Evolutionary conservation across 2,888 invertebrate genomes (phyloP).

Genomic region (Entomobrya multifasciata): DNA sequence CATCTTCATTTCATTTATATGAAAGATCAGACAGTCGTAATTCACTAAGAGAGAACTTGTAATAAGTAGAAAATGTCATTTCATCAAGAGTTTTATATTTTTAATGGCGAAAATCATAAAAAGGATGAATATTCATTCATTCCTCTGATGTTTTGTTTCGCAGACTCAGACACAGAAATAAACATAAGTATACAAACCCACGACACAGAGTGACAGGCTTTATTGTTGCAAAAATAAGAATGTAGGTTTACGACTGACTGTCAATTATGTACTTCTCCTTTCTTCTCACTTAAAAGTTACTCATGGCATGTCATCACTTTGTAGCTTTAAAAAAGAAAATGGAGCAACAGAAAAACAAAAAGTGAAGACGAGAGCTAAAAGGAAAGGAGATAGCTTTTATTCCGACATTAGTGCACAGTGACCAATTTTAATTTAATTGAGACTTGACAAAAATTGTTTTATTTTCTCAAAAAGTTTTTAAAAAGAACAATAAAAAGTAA

Average conservation of each 20-base stretch:
- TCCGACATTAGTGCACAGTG: not conserved
- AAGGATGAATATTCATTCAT: not conserved
- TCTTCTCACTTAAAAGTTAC: slow-evolving; percentile 8
- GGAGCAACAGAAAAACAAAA: not conserved
- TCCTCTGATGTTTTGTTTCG: not conserved
- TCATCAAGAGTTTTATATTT: not conserved
- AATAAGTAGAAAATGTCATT: not conserved
- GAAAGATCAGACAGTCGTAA: not conserved
- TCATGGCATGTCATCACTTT: not conserved
- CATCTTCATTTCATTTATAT: not conserved
- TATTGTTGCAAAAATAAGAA: slow-evolving; percentile 16
- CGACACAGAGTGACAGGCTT: not conserved
- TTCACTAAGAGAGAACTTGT: not conserved
- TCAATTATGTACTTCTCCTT: not conserved
- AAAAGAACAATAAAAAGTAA: slow-evolving; percentile 46
- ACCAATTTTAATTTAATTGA: slow-evolving; percentile 48
- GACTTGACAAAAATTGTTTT: slow-evolving; percentile 1
- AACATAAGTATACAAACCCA: not conserved
- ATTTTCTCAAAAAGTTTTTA: not conserved
- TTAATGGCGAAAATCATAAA: not conserved
- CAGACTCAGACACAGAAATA: not conserved
- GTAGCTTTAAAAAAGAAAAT: not conserved
- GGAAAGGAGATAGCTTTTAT: not conserved
- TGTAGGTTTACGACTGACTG: slow-evolving; percentile 19
- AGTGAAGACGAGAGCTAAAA: not conserved